Percentiles rank a stretch among this genome's conserved stretches.
Conservation (phyloP, 2,113 vertebrate species). For the Anser brachyrhynchus region DNA sequence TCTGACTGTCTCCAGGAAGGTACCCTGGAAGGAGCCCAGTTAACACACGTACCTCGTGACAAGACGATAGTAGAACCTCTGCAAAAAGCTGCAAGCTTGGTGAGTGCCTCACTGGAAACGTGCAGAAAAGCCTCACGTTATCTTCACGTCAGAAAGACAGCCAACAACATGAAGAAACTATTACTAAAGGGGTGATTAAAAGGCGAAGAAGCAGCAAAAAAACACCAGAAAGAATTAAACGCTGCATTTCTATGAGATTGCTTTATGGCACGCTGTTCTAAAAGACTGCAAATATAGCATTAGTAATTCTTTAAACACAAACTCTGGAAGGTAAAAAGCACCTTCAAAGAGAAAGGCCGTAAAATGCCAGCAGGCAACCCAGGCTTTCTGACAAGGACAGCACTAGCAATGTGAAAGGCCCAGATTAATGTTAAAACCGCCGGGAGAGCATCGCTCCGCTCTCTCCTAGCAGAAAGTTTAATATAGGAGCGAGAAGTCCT, state of each 20-base stretch:
- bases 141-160: background rate
- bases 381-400: constrained; percentile 36
- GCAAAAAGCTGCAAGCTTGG: background rate
- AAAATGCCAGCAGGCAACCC: constrained; percentile 38
- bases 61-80: background rate
- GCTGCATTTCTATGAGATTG: background rate
- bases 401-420: background rate
- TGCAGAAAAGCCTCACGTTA: background rate
- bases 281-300: constrained; percentile 13
- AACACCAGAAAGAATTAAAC: background rate
- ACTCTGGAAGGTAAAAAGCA: constrained; percentile 17
- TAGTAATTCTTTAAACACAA: constrained; percentile 25
- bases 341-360: constrained; percentile 46
- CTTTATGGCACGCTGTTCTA: background rate
- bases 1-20: background rate
- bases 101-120: background rate
- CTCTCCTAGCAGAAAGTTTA: background rate
- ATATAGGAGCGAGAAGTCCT: background rate
- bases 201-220: background rate
- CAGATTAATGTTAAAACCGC: background rate
- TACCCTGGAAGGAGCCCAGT: background rate
- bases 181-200: background rate
- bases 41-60: background rate
- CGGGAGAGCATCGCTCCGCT: background rate
- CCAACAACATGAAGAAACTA: background rate